Percentiles rank a stretch among this genome's conserved stretches.
phyloP scores from a whole-genome alignment of 2,888 invertebrate genomes.

The Patella caerulea region DNA sequence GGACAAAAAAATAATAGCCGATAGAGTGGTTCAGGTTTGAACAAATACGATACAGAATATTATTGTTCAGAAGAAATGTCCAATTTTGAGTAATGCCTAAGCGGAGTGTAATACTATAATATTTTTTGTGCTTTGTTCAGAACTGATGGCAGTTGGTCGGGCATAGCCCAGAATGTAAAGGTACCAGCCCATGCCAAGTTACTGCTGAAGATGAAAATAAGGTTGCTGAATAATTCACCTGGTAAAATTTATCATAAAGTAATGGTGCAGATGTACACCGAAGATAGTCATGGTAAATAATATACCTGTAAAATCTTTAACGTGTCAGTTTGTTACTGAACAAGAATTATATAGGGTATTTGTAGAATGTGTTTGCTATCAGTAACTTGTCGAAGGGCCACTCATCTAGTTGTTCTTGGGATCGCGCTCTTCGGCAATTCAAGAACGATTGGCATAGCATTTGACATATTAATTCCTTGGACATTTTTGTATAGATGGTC shows the following conservation, averaged over 20 bases:
- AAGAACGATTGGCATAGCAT: neutral
- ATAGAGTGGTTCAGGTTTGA: no score
- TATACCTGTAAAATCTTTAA: neutral
- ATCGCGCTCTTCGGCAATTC: neutral
- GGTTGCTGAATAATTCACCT: neutral
- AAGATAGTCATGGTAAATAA: neutral
- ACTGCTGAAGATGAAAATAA: neutral
- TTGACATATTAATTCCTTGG: no score
- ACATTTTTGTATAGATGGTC: no score
- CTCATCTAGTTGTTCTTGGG: neutral
- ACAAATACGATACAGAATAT: no score
- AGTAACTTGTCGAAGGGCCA: no score
- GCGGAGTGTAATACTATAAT: no score
- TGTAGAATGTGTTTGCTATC: no score
- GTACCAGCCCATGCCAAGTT: neutral
- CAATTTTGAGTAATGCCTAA: no score
- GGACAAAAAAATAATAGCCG: no score
- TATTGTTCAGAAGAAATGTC: no score
- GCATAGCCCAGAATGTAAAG: neutral
- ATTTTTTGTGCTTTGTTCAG: neutral
- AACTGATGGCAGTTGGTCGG: neutral
- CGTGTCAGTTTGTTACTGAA: neutral
- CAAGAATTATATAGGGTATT: no score
- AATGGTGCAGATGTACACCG: neutral
- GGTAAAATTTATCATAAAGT: slow-evolving; percentile 1